phyloP scores from a whole-genome alignment of 1,140 invertebrate species.

The Micrasema longulum region DNA sequence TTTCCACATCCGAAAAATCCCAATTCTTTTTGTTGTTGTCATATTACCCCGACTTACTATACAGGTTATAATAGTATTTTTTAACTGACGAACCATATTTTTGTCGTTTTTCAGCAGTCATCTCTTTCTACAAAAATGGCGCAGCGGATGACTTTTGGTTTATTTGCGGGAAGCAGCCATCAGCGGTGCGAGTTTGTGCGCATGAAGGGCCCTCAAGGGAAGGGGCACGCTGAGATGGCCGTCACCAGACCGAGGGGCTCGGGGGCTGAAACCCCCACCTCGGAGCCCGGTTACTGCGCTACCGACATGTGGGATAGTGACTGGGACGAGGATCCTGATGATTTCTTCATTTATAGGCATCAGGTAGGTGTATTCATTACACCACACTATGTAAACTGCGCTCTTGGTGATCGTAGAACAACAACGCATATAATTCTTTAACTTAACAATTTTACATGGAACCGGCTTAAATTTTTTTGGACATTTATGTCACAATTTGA shows the following conservation, averaged over 20 bases:
- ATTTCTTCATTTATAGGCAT: conserved; percentile 82
- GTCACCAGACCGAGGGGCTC: conserved; percentile 91
- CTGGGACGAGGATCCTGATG: conserved; percentile 88
- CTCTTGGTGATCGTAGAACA: no score
- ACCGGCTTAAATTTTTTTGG: no score
- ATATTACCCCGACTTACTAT: background rate
- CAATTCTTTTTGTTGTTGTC: background rate
- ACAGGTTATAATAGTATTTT: background rate
- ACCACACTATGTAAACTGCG: no score
- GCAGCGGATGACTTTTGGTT: conserved; percentile 94
- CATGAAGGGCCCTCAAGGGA: conserved; percentile 96
- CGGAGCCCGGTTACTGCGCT: conserved; percentile 88
- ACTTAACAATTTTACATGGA: no score
- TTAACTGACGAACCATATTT: background rate
- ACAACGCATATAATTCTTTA: no score
- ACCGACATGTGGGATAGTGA: conserved; percentile 89
- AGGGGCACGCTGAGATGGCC: conserved; percentile 98
- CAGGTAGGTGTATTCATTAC: conserved; percentile 70
- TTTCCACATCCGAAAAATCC: background rate
- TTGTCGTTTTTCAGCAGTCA: conserved; percentile 81
- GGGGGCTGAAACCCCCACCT: conserved; percentile 93
- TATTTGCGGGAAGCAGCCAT: conserved; percentile 80
- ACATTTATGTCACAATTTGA: no score
- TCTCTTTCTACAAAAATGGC: conserved; percentile 95
- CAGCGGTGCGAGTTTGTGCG: conserved; percentile 96